Evolutionary conservation across 1,140 invertebrate species (phyloP), one percentile per base, ranked within the genome.

Genomic region (Hycleus cichorii): DNA sequence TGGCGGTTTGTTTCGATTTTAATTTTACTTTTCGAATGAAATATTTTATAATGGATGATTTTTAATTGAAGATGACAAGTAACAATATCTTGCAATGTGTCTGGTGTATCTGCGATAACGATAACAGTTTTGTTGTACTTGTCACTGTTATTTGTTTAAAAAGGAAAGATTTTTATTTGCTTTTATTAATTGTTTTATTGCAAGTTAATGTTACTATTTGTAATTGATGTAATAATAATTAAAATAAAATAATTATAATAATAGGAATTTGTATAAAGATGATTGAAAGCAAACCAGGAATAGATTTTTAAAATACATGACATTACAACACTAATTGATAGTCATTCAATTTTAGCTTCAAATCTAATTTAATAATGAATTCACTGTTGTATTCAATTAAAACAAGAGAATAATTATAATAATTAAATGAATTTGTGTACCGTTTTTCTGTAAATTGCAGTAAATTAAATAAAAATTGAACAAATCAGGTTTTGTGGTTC

Each of bases 101-200:
- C 58, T 66, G 59, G 57, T 58, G 60, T 68, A 60, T 32, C 4
- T 32, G 18, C 18, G 32, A 32, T 32, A 32, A 32, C 18, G 18
- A 7, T 32, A 32, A 32, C 7, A 32, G 7, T 32, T 32, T 32
- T 32, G 2, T 32, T 32, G 32, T 32, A 62, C 46, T 62, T 57
- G 56, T 63, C 51, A 65, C 63, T 68, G 64, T 69, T 67, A 64
- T 67, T 67, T 64, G 63, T 60, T 54, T 60, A 63, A 63, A 61
- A 5, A 32, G 7, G 3, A 5, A 32, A 32, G 4, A 7, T 32
- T 32, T 32, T 32, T 32, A 32, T 32, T 32, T 32, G 32, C 32
- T 32, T 5, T 32, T 44, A 67, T 43, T 51, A 63, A 61, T 47
- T 55, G 57, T 59, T 62, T 65, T 66, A 68, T 69, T 65, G 62